Evolutionary conservation across 2,888 invertebrate species (phyloP).

Genomic region (Caenorhabditis panamensis): DNA sequence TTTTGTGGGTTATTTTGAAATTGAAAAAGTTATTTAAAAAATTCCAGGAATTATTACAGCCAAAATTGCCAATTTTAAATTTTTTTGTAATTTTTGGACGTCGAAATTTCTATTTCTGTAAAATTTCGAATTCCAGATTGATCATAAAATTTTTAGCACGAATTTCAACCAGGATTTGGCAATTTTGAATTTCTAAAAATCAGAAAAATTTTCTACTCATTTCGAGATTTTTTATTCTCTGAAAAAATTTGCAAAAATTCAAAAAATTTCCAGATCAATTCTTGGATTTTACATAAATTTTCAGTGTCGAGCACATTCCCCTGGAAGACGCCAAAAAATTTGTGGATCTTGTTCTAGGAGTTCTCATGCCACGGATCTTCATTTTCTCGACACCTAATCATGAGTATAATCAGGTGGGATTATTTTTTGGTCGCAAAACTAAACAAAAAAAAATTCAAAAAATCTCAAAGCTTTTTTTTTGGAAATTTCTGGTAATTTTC

Average conservation of each 20-base stretch:
- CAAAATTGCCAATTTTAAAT: background rate
- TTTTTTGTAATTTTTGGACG: no score
- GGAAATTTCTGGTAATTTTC: conserved; percentile 3
- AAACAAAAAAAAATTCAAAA: background rate
- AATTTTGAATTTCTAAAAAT: no score
- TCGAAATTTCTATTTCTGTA: no score
- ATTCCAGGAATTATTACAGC: no score
- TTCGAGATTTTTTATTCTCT: no score
- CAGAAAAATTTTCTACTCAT: no score
- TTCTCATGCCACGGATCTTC: conserved; percentile 80
- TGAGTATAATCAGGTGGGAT: conserved; percentile 81
- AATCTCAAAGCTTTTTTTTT: conserved; percentile 8
- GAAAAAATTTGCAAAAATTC: background rate
- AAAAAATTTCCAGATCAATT: background rate
- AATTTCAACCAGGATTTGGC: no score
- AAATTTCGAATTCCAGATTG: no score
- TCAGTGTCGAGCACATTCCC: conserved; percentile 82
- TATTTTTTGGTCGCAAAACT: no score
- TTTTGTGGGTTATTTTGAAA: no score
- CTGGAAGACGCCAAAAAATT: conserved; percentile 77
- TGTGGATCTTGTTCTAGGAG: conserved; percentile 79
- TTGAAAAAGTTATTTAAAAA: no score
- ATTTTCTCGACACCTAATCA: conserved; percentile 83
- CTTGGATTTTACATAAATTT: background rate
- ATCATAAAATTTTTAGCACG: no score